A percentile compares a stretch with the other conserved stretches of the same genome.
Conservation (phyloP, 2,113 vertebrate genomes). For the Halichoeres trimaculatus region DNA sequence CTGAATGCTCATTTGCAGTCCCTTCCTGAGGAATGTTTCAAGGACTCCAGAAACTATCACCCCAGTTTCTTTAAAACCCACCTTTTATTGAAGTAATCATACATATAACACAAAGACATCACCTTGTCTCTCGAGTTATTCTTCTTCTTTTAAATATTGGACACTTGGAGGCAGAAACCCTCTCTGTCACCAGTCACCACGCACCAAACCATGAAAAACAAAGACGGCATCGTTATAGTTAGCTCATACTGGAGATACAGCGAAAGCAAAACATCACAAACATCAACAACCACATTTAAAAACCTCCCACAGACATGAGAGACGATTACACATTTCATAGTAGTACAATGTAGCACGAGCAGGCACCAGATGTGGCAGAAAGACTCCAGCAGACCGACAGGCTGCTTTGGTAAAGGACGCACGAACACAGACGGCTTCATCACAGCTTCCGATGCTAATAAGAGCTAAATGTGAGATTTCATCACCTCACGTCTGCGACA, state of each 20-base stretch:
- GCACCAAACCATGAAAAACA: conserved; percentile 29
- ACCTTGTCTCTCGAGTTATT: not conserved
- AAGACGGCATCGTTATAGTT: not conserved
- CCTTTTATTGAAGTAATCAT: not conserved
- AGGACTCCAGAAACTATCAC: not conserved
- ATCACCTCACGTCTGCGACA: conserved; percentile 11
- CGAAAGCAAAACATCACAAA: conserved; percentile 46
- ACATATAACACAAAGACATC: not conserved
- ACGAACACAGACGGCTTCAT: conserved; percentile 29
- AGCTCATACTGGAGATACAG: conserved; percentile 34
- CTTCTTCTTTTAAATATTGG: conserved; percentile 58
- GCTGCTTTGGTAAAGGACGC: conserved; percentile 38
- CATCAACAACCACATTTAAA: conserved; percentile 29
- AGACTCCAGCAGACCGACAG: not conserved
- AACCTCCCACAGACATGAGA: conserved; percentile 11
- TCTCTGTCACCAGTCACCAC: conserved; percentile 19
- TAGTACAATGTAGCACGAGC: conserved; percentile 37
- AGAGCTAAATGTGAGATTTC: conserved; percentile 32
- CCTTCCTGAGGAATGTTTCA: conserved; percentile 11
- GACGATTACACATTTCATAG: conserved; percentile 24
- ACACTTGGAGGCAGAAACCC: conserved; percentile 46
- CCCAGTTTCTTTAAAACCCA: not conserved
- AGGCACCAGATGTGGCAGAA: conserved; percentile 47
- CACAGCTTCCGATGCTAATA: conserved; percentile 21
- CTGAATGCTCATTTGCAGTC: conserved; percentile 18